Percentiles rank a stretch among this genome's conserved stretches.
Conservation (phyloP, 30 jellyfish, hydroid and myxozoan genomes). For the Catostylus mosaicus region DNA sequence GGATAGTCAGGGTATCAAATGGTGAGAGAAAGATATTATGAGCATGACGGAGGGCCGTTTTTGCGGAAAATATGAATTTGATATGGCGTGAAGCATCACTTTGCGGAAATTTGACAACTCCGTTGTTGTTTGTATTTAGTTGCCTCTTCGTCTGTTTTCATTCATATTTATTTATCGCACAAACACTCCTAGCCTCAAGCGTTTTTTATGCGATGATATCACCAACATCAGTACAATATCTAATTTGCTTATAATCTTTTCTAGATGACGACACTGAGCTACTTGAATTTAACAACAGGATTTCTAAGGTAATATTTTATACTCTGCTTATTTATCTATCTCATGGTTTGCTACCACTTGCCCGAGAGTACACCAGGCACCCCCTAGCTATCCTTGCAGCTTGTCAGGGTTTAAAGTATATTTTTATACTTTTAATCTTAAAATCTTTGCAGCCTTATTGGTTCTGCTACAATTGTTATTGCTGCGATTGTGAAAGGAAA, state of each 20-base stretch:
- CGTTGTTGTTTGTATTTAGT: too few species aligned
- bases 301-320: conserved; percentile 27
- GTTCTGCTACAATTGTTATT: conserved; percentile 51
- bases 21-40: too few species aligned
- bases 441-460: conserved; percentile 34
- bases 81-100: too few species aligned
- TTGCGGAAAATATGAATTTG: too few species aligned
- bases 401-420: not conserved
- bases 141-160: too few species aligned
- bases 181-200: too few species aligned
- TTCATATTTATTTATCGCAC: too few species aligned
- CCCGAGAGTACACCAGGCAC: not conserved
- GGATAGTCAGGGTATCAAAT: too few species aligned
- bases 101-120: too few species aligned
- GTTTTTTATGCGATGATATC: too few species aligned
- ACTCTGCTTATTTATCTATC: not conserved
- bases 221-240: too few species aligned
- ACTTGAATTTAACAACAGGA: conserved; percentile 25
- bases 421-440: not conserved
- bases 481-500: conserved; percentile 32
- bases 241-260: not conserved
- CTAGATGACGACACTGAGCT: conserved; percentile 50
- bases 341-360: not conserved
- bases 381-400: not conserved
- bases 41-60: too few species aligned